Evolutionary conservation across 2,113 vertebrate genomes (phyloP).

Genomic region (Caranx melampygus): DNA sequence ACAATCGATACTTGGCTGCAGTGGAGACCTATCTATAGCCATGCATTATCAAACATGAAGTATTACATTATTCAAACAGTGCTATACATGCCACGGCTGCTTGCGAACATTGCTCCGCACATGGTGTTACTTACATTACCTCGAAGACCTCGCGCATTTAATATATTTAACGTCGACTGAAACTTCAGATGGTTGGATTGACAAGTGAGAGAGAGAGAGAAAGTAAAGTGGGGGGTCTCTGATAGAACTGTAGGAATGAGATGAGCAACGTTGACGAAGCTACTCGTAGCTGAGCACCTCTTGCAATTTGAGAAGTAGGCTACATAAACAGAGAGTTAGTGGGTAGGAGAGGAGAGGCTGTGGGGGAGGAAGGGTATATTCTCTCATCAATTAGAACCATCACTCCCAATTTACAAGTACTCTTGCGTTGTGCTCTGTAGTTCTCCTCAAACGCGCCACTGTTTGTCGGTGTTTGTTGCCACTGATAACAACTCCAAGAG

Average conservation of each 20-base stretch:
- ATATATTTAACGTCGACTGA: conserved; percentile 50
- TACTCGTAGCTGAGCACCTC: conserved; percentile 74
- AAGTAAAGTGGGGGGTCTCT: conserved; percentile 1
- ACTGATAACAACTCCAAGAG: conserved; percentile 60
- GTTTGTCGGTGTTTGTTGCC: conserved; percentile 60
- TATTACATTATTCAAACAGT: conserved; percentile 77
- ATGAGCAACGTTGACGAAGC: conserved; percentile 45
- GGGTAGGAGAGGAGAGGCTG: conserved; percentile 33
- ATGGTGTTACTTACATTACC: conserved; percentile 74
- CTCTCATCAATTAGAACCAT: conserved; percentile 64
- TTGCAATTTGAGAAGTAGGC: conserved; percentile 66
- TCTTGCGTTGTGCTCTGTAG: conserved; percentile 44
- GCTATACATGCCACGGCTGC: conserved; percentile 68
- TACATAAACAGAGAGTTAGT: conserved; percentile 49
- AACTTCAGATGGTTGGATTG: conserved; percentile 45
- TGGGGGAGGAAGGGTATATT: conserved; percentile 46
- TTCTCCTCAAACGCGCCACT: conserved; percentile 61
- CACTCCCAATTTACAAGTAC: conserved; percentile 60
- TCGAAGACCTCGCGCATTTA: conserved; percentile 50
- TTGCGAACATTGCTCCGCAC: conserved; percentile 65
- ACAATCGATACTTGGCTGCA: conserved; percentile 82
- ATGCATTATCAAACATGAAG: conserved; percentile 80
- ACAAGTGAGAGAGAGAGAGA: conserved; percentile 48
- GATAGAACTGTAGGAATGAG: conserved; percentile 51
- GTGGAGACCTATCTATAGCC: conserved; percentile 81